Evolutionary conservation across 2,797 vertebrate species (phyloP), one percentile per base, ranked within the genome.

Genomic region (Lophius americanus): DNA sequence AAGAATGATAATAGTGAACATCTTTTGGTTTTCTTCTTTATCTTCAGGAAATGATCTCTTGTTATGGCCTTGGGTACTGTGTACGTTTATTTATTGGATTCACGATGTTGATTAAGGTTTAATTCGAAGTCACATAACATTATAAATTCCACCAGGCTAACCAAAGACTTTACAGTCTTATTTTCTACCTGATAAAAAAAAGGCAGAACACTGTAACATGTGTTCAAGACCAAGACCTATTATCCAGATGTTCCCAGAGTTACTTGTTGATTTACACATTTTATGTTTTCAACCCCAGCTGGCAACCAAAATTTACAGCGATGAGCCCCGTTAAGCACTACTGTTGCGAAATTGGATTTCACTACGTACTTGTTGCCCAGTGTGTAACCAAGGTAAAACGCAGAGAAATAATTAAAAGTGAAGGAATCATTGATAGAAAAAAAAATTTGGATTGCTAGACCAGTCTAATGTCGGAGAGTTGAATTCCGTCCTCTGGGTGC

Each of bases 401-500:
- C 0, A 2, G 50, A 36, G 12, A 10, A 32, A 62, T 61, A 58
- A 67, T 59, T 4, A 14, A 7, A 64, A n/a, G 8, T 11, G 9
- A 62, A 60, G 75, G 46, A 56, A 52, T 38, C 48, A 59, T 43
- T 9, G 39, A 58, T 2, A 7, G 38, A 49, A 56, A 60, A 37
- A 42, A 49, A 56, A 60, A 37, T 37, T 37, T 32, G 58, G 54
- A 76, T 72, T 13, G 43, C 60, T n/a, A 36, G 59, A 70, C 44
- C 50, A 56, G 59, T 72, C 37, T 56, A 68, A 59, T 77, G 67
- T 64, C 6, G 74, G 62, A 70, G 51, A 72, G 50, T 3, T 57
- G 42, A 67, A 42, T 44, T 51, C 10, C 44, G 32, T 77, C 75
- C 63, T 73, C 53, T 48, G 70, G 68, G 79, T 70, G 51, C 50